These are phyloP conservation scores for Eleutherodactylus coqui DNA, from an alignment of 2,797 vertebrate species.

Conservation along the genomic window DNA sequence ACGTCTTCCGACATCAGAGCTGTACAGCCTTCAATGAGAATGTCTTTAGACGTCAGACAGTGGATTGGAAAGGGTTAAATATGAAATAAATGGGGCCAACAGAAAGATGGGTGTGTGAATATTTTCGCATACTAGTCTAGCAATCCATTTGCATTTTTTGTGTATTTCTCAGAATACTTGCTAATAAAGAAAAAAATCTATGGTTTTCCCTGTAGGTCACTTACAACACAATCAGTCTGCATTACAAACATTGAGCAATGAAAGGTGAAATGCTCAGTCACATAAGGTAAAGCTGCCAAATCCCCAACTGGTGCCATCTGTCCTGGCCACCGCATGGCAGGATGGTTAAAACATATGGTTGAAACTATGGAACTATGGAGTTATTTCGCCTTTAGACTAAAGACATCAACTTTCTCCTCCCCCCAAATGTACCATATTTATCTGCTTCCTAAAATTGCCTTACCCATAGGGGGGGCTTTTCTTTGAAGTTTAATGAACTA, in stretches of 20 bases:
- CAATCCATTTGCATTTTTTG: not conserved
- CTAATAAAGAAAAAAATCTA: not conserved
- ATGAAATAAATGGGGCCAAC: not conserved
- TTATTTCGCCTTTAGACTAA: not conserved
- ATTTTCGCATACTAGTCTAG: not conserved
- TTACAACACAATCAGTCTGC: not conserved
- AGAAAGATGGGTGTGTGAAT: not conserved
- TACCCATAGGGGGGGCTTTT: no score
- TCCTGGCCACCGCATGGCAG: not conserved
- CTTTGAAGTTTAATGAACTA: no score
- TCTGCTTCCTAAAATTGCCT: not conserved
- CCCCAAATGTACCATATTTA: not conserved
- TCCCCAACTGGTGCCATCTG: slow-evolving; percentile 6
- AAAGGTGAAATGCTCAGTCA: not conserved
- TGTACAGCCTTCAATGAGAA: no score
- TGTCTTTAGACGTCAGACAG: no score
- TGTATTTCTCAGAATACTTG: not conserved
- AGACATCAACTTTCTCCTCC: not conserved
- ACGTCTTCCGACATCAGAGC: no score
- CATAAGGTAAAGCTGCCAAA: slow-evolving; percentile 6
- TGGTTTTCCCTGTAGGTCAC: not conserved
- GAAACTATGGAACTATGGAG: not conserved
- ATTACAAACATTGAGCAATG: not conserved
- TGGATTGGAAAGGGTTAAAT: no score
- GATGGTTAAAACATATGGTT: not conserved